These are phyloP conservation scores for Ictidomys tridecemlineatus DNA, from an alignment of 2,113 vertebrate species.

Conservation along the genomic window DNA sequence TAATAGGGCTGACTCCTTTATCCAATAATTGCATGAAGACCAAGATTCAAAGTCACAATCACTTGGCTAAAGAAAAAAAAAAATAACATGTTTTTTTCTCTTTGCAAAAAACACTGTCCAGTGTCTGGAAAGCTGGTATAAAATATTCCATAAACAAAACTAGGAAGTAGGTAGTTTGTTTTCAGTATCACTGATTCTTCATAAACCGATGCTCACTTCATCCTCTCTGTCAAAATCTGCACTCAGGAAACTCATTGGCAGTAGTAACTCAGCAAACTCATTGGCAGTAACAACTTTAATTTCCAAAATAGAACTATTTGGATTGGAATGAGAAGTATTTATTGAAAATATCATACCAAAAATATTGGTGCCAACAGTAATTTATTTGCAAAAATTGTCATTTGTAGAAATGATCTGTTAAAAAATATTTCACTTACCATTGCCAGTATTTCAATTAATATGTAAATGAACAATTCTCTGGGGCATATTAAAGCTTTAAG, in stretches of 20 bases:
- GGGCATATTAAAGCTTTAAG: neutral
- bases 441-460: neutral
- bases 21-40: neutral
- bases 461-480: neutral
- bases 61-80: neutral
- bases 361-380: neutral
- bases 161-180: neutral
- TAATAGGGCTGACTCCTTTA: neutral
- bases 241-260: neutral
- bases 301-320: neutral
- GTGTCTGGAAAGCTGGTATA: neutral
- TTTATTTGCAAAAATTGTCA: neutral
- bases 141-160: constrained; percentile 9
- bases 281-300: neutral
- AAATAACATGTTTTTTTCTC: neutral
- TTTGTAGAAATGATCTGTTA: neutral
- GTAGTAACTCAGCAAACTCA: neutral
- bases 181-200: neutral
- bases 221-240: neutral
- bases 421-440: constrained; percentile 9
- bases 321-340: neutral
- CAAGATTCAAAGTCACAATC: neutral
- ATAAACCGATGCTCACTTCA: neutral
- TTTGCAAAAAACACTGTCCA: neutral
- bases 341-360: neutral